Base-by-base conservation (phyloP, 2,797 vertebrate genomes). In the Coendou prehensilis region DNA sequence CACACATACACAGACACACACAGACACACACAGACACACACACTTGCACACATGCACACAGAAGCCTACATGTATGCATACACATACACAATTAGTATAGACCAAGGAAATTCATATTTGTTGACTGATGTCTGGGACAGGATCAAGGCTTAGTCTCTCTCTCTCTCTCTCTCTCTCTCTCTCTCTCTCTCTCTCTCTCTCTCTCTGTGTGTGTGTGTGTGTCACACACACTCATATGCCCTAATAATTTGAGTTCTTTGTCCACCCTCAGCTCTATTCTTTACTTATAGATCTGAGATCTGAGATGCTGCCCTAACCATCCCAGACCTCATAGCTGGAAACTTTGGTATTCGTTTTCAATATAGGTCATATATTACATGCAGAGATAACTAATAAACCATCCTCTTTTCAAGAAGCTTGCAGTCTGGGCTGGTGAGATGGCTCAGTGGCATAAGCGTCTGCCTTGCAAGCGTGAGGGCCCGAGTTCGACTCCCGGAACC, bases 341-440 rank as follows among this genome's bases (percentile, higher is more conserved):
- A 75, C 20, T 56, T 91, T 52, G 54, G 23, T 67, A 92, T 54
- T 89, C 61, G 69, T 79, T 82, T 91, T 30, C 45, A 87, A 67
- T 88, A 2, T 50, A 76, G 87, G 37, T 45, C 17, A 76, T 18
- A 30, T 78, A 64, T 75, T 92, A 75, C 59, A 94, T 87, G 69
- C 37, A 95, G 63, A 95, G 79, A 76, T 56, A 83, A 92, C 47
- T 14, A 13, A 54, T 71, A 86, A 41, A 23, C 6, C 26, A 45
- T 9, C 5, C 11, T 11, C 47, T 93, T 93, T 78, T 54, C 33
- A 84, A 83, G 41, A 69, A 64, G 9, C 11, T 85, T 81, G 30
- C 7, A 61, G 18, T 81, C 89, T 86, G n/a, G 9, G n/a, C n/a
- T n/a, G n/a, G n/a, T n/a, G n/a, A n/a, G n/a, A n/a, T n/a, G n/a